These are phyloP conservation scores for Stomatorhinus walkeri DNA, from an alignment of 2,797 vertebrate genomes.

Conservation along the genomic window DNA sequence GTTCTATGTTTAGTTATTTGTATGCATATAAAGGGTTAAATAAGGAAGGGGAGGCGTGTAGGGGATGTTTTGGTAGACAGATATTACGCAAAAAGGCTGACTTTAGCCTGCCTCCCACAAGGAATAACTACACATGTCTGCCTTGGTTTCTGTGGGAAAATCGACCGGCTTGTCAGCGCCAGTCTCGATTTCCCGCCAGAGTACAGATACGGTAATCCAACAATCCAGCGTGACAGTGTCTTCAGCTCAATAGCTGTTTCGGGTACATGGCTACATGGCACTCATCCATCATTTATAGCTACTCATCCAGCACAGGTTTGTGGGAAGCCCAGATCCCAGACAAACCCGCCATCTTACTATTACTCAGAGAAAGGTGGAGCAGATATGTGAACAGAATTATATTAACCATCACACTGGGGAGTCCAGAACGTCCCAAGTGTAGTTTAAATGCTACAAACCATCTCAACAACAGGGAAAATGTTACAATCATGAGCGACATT, in stretches of 20 bases:
- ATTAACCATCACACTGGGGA: background rate
- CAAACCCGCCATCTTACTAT: background rate
- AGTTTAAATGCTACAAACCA: background rate
- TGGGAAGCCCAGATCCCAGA: background rate
- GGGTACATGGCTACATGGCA: background rate
- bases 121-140: slow-evolving; percentile 18
- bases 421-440: background rate
- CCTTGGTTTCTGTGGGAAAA: slow-evolving; percentile 14
- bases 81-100: background rate
- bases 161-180: background rate
- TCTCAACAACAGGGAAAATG: background rate
- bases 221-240: background rate
- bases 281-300: background rate
- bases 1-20: background rate
- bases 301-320: background rate
- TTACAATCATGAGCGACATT: background rate
- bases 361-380: background rate
- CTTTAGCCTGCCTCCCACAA: background rate
- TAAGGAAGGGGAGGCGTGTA: too few relatives aligned
- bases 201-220: background rate
- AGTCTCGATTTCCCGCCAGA: background rate
- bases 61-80: background rate
- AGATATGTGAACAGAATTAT: background rate
- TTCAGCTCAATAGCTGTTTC: background rate
- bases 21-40: background rate